Base-by-base conservation (phyloP, 1,140 invertebrate genomes). In the Procambarus clarkii region DNA sequence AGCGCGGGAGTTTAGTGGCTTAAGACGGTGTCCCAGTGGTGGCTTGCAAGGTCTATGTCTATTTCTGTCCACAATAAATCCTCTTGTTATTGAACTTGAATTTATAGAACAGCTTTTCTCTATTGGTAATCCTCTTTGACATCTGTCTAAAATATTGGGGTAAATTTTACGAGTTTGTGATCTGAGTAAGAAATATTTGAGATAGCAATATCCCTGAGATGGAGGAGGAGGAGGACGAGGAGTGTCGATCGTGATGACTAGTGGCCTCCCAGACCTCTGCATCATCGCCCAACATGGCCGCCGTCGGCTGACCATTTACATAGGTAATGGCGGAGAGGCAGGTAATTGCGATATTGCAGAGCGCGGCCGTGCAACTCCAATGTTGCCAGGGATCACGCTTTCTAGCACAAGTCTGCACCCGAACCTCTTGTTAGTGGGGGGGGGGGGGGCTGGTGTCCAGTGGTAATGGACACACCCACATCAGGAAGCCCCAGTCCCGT, bases 281-380 rank as follows among this genome's bases (percentile, higher is more conserved):
- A 4, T 18, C 18, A 21, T 64, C 60, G 11, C 4, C 60, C 60
- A 58, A 15, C 60, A n/a, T 34, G 50, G 58, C 71, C 81, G 69
- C 77, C 79, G 89, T 85, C 74, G 89, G 83, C 58, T 79, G 69
- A 80, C 86, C 89, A 91, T 91, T 91, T 91, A 85, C 89, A 91
- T 91, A 91, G 76, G 89, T 91, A 91, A 91, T 91, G 82, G 80
- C 89, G 50, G 74, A 79, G 71, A 76, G 71, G 50, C 83, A 74
- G 82, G 76, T 91, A 91, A 91, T 91, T 91, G 89, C 76, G 82
- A 91, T 91, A 91, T 86, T 91, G 89, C 76, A 64, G 87, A 90
- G 82, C 82, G 83, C 71, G 89, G 89, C 89, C 89, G 79, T 80
- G 89, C 83, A 91, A 74, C 50, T 89, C 80, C 82, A 86, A 91